Conservation (phyloP, 1,140 invertebrate genomes). For the Drosophila tani region DNA sequence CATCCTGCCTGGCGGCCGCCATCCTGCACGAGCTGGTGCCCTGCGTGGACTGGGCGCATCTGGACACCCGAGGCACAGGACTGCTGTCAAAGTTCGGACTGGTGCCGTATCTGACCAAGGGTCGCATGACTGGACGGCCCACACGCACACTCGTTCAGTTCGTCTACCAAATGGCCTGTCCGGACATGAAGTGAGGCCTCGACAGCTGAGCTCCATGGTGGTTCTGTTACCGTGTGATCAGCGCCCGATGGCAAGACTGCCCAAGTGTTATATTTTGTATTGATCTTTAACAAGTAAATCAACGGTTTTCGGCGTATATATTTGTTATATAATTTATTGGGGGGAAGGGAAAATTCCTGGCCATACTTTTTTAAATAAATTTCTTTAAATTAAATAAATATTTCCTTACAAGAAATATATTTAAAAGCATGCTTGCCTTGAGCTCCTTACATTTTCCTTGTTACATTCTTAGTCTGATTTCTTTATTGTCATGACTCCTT, state of each 20-base stretch:
- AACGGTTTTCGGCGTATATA: constrained; percentile 9
- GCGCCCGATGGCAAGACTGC: background rate
- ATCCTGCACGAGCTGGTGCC: constrained; percentile 87
- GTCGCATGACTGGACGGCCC: constrained; percentile 87
- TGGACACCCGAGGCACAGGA: constrained; percentile 89
- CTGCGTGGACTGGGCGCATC: constrained; percentile 88
- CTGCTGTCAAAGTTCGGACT: constrained; percentile 85
- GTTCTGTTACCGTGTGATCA: constrained; percentile 20
- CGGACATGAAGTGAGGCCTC: constrained; percentile 62
- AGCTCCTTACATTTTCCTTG: too few species aligned
- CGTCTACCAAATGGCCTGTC: constrained; percentile 86
- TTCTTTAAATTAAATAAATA: too few species aligned
- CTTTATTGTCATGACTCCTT: constrained; percentile 1
- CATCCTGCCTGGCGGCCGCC: constrained; percentile 88
- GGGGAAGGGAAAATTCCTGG: too few species aligned
- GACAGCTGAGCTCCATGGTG: background rate
- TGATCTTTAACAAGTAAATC: constrained; percentile 28
- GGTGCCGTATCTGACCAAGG: constrained; percentile 87
- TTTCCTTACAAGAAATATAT: too few species aligned
- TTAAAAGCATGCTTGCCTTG: too few species aligned
- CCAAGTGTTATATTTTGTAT: constrained; percentile 21
- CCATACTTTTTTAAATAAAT: too few species aligned
- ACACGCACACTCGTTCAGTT: constrained; percentile 66
- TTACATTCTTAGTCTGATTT: background rate
- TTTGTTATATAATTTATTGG: too few species aligned